Conservation (phyloP, 2,888 invertebrate genomes). For the Hirtodrosophila cameraria region DNA sequence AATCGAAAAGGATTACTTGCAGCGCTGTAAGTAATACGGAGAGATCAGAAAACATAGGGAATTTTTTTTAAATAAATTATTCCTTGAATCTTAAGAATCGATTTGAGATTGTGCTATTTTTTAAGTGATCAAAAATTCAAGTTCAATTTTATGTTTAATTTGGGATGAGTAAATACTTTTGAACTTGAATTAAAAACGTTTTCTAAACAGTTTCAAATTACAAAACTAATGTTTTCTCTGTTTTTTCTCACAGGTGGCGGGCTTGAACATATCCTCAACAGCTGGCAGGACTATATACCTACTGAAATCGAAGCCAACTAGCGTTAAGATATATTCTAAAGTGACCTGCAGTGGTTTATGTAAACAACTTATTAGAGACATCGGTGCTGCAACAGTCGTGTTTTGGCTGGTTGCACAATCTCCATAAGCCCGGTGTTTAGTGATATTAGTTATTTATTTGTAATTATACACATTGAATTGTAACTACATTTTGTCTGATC, state of each 20-base stretch:
- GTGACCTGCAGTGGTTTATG: constrained; percentile 60
- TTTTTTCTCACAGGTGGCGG: constrained; percentile 61
- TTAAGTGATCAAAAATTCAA: too few relatives aligned
- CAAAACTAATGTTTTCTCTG: constrained; percentile 12
- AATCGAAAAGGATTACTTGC: constrained; percentile 37
- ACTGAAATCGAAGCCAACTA: constrained; percentile 31
- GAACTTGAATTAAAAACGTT: too few relatives aligned
- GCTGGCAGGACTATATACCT: constrained; percentile 19
- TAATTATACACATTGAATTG: constrained; percentile 18
- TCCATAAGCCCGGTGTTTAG: constrained; percentile 68
- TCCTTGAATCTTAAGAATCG: too few relatives aligned
- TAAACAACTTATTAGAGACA: constrained; percentile 57
- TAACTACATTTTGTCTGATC: constrained; percentile 52
- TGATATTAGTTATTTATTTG: constrained; percentile 74
- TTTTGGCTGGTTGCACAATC: constrained; percentile 51
- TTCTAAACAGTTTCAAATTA: too few relatives aligned
- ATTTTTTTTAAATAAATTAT: too few relatives aligned
- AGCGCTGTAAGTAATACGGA: constrained; percentile 59
- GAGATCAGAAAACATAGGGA: too few relatives aligned
- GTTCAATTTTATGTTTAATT: too few relatives aligned
- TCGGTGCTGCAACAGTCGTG: constrained; percentile 68
- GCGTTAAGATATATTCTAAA: constrained; percentile 46
- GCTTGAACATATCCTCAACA: constrained; percentile 44
- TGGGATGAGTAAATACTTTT: too few relatives aligned
- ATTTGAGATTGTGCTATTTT: too few relatives aligned